Percentiles rank a stretch among this genome's conserved stretches.
phyloP scores from a whole-genome alignment of 1,140 invertebrate species.

The Trichoplusia ni region DNA sequence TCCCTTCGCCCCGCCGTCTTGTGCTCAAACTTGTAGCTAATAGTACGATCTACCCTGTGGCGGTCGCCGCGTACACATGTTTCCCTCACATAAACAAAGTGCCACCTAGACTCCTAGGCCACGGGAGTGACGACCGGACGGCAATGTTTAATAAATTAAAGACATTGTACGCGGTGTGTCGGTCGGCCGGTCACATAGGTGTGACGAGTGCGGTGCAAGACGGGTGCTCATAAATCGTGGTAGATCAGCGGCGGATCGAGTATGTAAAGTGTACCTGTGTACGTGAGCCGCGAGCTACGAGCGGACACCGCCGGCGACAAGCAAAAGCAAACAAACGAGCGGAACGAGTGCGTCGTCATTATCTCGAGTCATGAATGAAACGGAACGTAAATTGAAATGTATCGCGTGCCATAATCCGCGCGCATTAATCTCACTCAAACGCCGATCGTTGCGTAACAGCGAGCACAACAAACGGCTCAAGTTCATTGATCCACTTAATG shows the following conservation, averaged over 20 bases:
- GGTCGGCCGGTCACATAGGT: not conserved
- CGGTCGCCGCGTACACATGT: slow-evolving; percentile 34
- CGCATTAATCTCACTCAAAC: slow-evolving; percentile 80
- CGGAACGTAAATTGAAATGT: slow-evolving; percentile 79
- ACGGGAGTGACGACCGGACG: not conserved
- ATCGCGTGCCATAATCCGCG: slow-evolving; percentile 80
- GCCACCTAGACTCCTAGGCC: too few relatives aligned
- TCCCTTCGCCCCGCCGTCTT: slow-evolving; percentile 74
- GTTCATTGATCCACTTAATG: slow-evolving; percentile 81
- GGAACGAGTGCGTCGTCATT: slow-evolving; percentile 73
- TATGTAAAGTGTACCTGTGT: slow-evolving; percentile 48
- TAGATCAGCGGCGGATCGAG: slow-evolving; percentile 31
- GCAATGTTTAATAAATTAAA: not conserved
- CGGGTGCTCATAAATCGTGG: slow-evolving; percentile 6
- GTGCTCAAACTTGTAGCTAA: slow-evolving; percentile 72
- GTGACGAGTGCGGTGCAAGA: not conserved
- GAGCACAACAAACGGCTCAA: slow-evolving; percentile 73
- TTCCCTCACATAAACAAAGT: slow-evolving; percentile 29
- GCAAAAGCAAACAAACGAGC: slow-evolving; percentile 68
- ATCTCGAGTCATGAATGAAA: slow-evolving; percentile 79
- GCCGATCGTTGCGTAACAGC: slow-evolving; percentile 75
- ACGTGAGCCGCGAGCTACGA: slow-evolving; percentile 29
- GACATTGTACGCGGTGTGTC: not conserved
- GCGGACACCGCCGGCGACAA: slow-evolving; percentile 50
- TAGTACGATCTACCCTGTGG: slow-evolving; percentile 66